These are phyloP conservation scores for Euphydryas editha DNA, from an alignment of 2,888 invertebrate species.

Conservation along the genomic window DNA sequence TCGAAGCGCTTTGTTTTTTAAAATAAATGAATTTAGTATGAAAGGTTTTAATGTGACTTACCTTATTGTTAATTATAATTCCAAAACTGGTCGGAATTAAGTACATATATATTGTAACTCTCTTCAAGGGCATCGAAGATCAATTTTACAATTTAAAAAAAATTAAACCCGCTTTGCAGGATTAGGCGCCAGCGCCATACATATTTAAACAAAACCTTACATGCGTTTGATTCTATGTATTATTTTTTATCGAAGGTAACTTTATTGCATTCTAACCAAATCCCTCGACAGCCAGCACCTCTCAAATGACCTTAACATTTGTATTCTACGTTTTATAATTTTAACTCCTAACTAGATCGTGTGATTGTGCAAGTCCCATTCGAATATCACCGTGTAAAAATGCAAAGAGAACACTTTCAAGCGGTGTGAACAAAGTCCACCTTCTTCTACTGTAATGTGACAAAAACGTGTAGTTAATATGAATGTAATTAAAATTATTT, in stretches of 20 bases:
- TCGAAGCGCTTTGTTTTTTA: conserved; percentile 8
- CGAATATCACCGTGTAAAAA: conserved; percentile 36
- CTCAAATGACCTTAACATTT: conserved; percentile 58
- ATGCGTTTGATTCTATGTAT: conserved; percentile 9
- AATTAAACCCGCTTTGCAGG: conserved; percentile 29
- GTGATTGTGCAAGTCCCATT: conserved; percentile 71
- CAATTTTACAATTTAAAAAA: conserved; percentile 17
- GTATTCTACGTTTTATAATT: conserved; percentile 76
- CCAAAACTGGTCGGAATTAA: conserved; percentile 8
- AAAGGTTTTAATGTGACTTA: background rate
- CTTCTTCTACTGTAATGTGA: conserved; percentile 29
- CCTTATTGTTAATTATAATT: conserved; percentile 4
- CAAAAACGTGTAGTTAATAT: conserved; percentile 28
- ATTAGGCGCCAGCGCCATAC: conserved; percentile 36
- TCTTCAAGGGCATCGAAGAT: conserved; percentile 16
- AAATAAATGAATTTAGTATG: background rate
- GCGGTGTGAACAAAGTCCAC: conserved; percentile 27
- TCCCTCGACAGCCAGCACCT: conserved; percentile 52
- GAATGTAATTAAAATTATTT: conserved; percentile 36
- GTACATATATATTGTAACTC: conserved; percentile 10
- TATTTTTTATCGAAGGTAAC: conserved; percentile 2
- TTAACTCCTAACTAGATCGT: conserved; percentile 78
- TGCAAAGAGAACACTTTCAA: conserved; percentile 37
- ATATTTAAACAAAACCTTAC: conserved; percentile 13
- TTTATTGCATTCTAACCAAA: conserved; percentile 10